phyloP scores from a whole-genome alignment of 1,140 invertebrate species.

The Calephelis virginiensis region DNA sequence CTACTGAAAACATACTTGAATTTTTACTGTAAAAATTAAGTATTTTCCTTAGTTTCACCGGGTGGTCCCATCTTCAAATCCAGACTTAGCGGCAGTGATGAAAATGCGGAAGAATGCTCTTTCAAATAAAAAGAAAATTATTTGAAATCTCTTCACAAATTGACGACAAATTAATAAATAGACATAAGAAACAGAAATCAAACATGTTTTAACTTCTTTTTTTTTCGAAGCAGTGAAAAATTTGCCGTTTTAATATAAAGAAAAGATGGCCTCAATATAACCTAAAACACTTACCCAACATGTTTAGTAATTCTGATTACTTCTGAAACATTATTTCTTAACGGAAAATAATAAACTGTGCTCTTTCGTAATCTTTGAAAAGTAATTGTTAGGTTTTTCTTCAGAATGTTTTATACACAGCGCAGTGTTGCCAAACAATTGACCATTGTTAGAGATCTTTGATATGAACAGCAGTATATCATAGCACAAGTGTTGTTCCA shows the following conservation, averaged over 20 bases:
- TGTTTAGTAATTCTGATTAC: background rate
- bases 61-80: no score
- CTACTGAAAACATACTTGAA: no score
- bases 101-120: no score
- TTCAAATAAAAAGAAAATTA: no score
- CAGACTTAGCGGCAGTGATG: no score
- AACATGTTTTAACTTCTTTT: no score
- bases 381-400: conserved; percentile 24
- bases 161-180: no score
- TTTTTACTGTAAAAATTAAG: no score
- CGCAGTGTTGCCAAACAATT: background rate
- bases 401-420: conserved; percentile 34
- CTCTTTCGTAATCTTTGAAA: conserved; percentile 12
- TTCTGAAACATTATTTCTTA: conserved; percentile 21
- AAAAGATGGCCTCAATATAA: background rate
- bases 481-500: background rate
- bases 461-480: background rate
- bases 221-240: no score
- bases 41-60: no score
- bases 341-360: conserved; percentile 28
- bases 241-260: background rate
- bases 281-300: background rate
- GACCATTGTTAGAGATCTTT: conserved; percentile 19
- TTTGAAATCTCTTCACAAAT: no score
- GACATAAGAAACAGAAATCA: no score